Percentiles rank a stretch among this genome's conserved stretches.
Conservation (phyloP, 2,888 invertebrate genomes). For the Drosophila subsilvestris region DNA sequence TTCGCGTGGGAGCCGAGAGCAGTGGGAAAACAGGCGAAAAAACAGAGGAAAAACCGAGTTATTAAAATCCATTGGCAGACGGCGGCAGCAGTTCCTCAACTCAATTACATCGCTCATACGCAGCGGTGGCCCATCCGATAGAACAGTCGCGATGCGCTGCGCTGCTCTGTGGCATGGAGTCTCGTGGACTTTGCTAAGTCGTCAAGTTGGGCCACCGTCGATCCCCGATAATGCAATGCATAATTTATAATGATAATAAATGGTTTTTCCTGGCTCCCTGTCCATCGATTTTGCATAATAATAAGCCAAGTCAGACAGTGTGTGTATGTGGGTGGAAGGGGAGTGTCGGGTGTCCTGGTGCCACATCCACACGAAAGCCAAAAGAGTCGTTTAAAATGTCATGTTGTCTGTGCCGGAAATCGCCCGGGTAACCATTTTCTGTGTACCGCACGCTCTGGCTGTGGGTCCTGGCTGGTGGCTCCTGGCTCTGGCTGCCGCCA, state of each 20-base stretch:
- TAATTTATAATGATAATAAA: conserved; percentile 59
- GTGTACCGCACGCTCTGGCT: conserved; percentile 13
- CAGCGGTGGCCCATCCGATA: conserved; percentile 11
- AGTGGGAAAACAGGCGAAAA: background rate
- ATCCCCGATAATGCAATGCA: conserved; percentile 31
- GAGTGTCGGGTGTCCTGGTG: background rate
- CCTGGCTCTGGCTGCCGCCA: conserved; percentile 63
- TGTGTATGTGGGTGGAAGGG: background rate
- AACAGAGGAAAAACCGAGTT: conserved; percentile 63
- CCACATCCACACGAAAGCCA: background rate
- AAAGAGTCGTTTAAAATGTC: conserved; percentile 34
- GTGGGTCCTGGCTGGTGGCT: conserved; percentile 9
- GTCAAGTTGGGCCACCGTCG: conserved; percentile 5
- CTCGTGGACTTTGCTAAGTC: background rate
- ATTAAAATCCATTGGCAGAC: conserved; percentile 61
- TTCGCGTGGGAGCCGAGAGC: conserved; percentile 37
- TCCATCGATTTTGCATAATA: conserved; percentile 54
- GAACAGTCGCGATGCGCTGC: background rate
- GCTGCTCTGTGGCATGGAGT: background rate
- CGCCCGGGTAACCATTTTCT: conserved; percentile 33
- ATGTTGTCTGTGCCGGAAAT: conserved; percentile 61
- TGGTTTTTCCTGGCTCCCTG: conserved; percentile 54
- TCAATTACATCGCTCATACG: conserved; percentile 30
- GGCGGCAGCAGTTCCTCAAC: conserved; percentile 7
- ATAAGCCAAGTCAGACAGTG: conserved; percentile 21